Base-by-base conservation (phyloP, 2,113 vertebrate genomes). In the Hyperoodon ampullatus region DNA sequence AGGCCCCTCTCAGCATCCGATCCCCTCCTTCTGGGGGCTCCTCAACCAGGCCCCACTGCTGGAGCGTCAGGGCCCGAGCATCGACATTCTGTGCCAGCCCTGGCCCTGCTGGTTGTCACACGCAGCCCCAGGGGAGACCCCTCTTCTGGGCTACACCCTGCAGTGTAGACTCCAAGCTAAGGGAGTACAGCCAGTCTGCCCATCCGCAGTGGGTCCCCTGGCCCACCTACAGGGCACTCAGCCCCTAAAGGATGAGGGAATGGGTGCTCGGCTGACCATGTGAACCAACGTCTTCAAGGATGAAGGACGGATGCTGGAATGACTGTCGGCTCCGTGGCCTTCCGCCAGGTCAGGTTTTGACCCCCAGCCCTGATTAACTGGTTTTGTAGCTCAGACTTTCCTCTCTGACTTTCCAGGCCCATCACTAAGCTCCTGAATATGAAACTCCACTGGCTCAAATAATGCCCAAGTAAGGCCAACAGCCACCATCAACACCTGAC, bases 341-440 rank as follows among this genome's bases (percentile, higher is more conserved):
- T 8, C 44, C 0, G 10, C n/a, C 28, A 1, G 26, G 16, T 8
- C 42, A 23, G 26, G 47, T 44, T 33, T 33, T 87, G 47, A 50
- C 18, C 39, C 0, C 0, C 1, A 19, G 50, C 55, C 55, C 19
- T 9, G 0, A 16, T 2, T 6, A 13, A 5, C 15, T 0, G 0
- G 15, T 1, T 30, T 10, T 24, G 84, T 6, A 33, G n/a, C 63
- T 84, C 55, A 15, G 23, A 21, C 18, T 5, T 33, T 44, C 55
- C 28, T 26, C 8, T 14, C 18, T 18, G 16, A 28, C 4, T 19
- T 70, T 53, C 26, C 1, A 16, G 35, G 18, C 14, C 72, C 19
- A 1, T 44, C 55, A 58, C 35, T 6, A 4, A 63, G 65, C 55
- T 86, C 55, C 63, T 88, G 28, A 50, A 21, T 15, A 5, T 44